Conservation (phyloP, 1,140 invertebrate species). For the Drosophila sproati region DNA sequence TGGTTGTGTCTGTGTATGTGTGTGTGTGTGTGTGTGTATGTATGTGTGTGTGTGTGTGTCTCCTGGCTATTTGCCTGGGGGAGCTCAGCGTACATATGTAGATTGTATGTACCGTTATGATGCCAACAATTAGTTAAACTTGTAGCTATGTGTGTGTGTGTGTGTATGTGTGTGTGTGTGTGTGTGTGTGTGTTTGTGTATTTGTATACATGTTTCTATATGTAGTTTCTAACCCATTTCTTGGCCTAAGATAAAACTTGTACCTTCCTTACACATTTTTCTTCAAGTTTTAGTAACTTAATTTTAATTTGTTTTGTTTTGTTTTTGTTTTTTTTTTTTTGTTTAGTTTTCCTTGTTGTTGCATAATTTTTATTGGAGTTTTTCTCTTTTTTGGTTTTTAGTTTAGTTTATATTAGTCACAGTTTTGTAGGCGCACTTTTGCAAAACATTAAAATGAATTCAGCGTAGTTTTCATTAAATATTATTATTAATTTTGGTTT, state of each 20-base stretch:
- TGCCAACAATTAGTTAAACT: conserved; percentile 53
- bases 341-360: not conserved
- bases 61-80: conserved; percentile 13
- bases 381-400: conserved; percentile 33
- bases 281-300: conserved; percentile 34
- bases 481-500: conserved; percentile 48
- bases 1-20: conserved; percentile 23
- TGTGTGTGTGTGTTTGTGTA: conserved; percentile 17
- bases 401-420: conserved; percentile 65
- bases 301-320: conserved; percentile 32
- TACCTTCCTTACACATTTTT: conserved; percentile 41
- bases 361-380: conserved; percentile 48
- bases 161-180: conserved; percentile 17
- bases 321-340: conserved; percentile 17
- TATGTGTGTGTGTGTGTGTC: conserved; percentile 22
- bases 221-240: conserved; percentile 26
- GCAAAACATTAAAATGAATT: conserved; percentile 64
- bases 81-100: conserved; percentile 69
- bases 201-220: conserved; percentile 32
- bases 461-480: conserved; percentile 65
- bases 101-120: conserved; percentile 74
- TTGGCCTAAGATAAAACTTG: conserved; percentile 31
- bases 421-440: conserved; percentile 71
- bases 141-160: conserved; percentile 43
- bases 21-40: conserved; percentile 1